These are phyloP conservation scores for Heliconius erato DNA, from an alignment of 2,888 invertebrate species.

Conservation along the genomic window DNA sequence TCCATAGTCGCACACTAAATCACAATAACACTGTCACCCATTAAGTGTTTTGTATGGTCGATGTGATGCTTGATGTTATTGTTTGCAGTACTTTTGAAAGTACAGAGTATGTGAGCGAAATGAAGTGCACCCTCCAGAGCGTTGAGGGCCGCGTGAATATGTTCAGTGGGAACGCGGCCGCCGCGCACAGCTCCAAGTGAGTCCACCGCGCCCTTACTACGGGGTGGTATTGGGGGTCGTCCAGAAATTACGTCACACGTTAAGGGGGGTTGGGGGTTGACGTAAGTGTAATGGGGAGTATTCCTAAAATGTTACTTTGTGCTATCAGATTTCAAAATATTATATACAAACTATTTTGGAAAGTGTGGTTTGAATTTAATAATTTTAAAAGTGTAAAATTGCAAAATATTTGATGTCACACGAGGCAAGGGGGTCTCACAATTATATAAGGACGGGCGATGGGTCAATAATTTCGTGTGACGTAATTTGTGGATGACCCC, in stretches of 20 bases:
- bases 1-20: conserved; percentile 21
- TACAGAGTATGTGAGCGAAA: conserved; percentile 83
- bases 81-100: conserved; percentile 85
- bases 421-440: neutral
- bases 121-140: conserved; percentile 79
- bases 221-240: neutral
- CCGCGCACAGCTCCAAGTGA: conserved; percentile 81
- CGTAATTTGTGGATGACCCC: neutral
- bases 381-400: neutral
- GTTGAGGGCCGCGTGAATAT: conserved; percentile 84
- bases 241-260: neutral
- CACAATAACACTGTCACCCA: conserved; percentile 41
- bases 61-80: conserved; percentile 76
- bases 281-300: neutral
- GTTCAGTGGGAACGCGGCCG: conserved; percentile 79
- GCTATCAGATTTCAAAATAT: no score
- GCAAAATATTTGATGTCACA: neutral
- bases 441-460: neutral
- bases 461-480: neutral
- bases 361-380: no score
- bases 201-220: conserved; percentile 58
- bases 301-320: no score
- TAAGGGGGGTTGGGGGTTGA: neutral
- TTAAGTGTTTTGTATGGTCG: conserved; percentile 45
- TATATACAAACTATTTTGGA: no score